phyloP scores from a whole-genome alignment of 2,797 vertebrate species.

The Mionectes olivaceus region DNA sequence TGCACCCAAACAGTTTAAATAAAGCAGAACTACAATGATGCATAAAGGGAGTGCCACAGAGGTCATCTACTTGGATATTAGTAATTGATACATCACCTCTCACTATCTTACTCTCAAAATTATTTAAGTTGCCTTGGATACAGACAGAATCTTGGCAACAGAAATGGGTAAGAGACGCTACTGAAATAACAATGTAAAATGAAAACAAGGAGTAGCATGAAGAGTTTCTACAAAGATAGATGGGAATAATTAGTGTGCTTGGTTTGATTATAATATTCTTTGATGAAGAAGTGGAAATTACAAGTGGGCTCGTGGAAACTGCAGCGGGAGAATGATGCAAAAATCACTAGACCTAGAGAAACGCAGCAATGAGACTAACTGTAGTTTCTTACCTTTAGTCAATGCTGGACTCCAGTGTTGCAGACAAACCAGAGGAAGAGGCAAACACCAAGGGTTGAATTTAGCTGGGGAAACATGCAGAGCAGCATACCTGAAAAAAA shows the following conservation, averaged over 20 bases:
- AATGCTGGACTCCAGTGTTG: not conserved
- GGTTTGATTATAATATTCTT: not conserved
- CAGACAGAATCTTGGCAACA: constrained; percentile 42
- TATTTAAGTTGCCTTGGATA: constrained; percentile 55
- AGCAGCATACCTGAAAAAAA: constrained; percentile 16
- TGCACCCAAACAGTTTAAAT: constrained; percentile 45
- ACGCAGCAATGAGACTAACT: not conserved
- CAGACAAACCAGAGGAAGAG: not conserved
- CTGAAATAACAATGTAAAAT: constrained; percentile 25
- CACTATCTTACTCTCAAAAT: constrained; percentile 15
- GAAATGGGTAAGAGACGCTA: not conserved
- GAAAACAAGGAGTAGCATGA: constrained; percentile 17
- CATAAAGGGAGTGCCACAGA: not conserved
- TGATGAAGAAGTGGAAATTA: not conserved
- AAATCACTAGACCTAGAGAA: not conserved
- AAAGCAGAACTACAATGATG: not conserved
- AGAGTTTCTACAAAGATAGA: not conserved
- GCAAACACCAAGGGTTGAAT: not conserved
- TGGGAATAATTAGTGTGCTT: not conserved
- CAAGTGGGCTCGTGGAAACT: not conserved
- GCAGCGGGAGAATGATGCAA: not conserved
- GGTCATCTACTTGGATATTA: constrained; percentile 20
- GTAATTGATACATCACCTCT: constrained; percentile 29
- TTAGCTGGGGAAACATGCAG: constrained; percentile 8
- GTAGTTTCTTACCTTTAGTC: not conserved